These are phyloP conservation scores for Chiroxiphia lanceolata DNA, from an alignment of 2,797 vertebrate genomes.

Conservation along the genomic window DNA sequence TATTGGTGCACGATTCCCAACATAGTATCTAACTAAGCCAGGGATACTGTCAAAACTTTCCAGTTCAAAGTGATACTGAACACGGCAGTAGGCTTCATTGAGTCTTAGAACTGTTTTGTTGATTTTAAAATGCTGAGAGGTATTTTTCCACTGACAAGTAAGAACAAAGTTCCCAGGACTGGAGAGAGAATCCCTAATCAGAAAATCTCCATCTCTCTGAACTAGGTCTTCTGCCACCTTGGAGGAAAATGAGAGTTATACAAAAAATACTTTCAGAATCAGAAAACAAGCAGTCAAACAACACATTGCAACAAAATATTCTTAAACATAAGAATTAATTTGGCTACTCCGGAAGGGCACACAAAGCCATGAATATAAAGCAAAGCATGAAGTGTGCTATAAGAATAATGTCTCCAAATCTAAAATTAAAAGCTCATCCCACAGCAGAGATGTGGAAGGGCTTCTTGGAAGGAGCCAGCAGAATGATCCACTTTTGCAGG, in stretches of 20 bases:
- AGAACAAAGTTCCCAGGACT: conserved; percentile 94
- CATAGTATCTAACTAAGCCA: conserved; percentile 89
- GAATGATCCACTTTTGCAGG: not conserved
- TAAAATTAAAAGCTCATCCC: not conserved
- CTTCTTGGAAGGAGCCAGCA: not conserved
- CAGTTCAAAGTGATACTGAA: conserved; percentile 90
- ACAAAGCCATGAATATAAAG: not conserved
- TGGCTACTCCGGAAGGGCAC: not conserved
- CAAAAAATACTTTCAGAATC: not conserved
- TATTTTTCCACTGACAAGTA: conserved; percentile 94
- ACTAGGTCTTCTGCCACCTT: conserved; percentile 91
- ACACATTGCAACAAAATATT: not conserved
- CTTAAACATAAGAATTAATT: not conserved
- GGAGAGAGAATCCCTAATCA: conserved; percentile 93
- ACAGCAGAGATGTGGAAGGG: not conserved
- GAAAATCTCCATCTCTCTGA: conserved; percentile 94
- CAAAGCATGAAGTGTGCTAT: not conserved
- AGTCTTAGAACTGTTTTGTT: conserved; percentile 86
- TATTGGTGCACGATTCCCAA: conserved; percentile 91
- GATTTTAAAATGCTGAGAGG: conserved; percentile 96
- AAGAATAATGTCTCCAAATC: not conserved
- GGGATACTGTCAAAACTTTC: conserved; percentile 94
- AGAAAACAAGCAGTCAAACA: not conserved
- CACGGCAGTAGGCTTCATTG: conserved; percentile 90
- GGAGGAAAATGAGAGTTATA: conserved; percentile 2